phyloP scores from a whole-genome alignment of 2,888 invertebrate species.

The Podotricha telesiphe region DNA sequence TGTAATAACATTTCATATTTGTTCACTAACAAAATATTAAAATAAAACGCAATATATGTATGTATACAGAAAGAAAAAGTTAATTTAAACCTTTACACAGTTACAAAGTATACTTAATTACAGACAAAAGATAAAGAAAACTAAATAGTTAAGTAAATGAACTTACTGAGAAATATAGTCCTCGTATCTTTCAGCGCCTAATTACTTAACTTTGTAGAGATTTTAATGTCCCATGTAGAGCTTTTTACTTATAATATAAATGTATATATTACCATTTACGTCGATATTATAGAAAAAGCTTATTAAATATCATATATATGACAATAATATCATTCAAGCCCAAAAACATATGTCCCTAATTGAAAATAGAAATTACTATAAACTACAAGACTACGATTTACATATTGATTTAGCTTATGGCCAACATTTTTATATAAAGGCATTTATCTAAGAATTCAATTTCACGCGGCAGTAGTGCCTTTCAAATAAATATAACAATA shows the following conservation, averaged over 20 bases:
- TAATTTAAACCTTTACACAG: slow-evolving; percentile 4
- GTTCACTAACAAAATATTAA: too few species aligned
- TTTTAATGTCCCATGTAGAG: slow-evolving; percentile 9
- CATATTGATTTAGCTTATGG: too few species aligned
- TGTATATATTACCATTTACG: too few species aligned
- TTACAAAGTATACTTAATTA: slow-evolving; percentile 19
- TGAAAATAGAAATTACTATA: too few species aligned
- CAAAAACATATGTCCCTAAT: too few species aligned
- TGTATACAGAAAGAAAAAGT: neutral
- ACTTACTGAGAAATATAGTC: slow-evolving; percentile 20
- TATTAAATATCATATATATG: too few species aligned
- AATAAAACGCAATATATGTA: too few species aligned
- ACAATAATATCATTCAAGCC: too few species aligned
- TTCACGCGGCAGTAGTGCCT: neutral
- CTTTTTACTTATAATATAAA: neutral
- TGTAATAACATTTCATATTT: too few species aligned
- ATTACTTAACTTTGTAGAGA: slow-evolving; percentile 26
- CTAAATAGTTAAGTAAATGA: slow-evolving; percentile 28
- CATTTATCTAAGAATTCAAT: neutral
- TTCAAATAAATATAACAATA: neutral
- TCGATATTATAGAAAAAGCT: too few species aligned
- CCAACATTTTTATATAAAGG: too few species aligned
- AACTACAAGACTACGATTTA: too few species aligned
- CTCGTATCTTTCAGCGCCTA: slow-evolving; percentile 23
- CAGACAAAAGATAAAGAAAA: slow-evolving; percentile 24